Base-by-base conservation (phyloP, 2,113 vertebrate species). In the Chelonoidis abingdonii region DNA sequence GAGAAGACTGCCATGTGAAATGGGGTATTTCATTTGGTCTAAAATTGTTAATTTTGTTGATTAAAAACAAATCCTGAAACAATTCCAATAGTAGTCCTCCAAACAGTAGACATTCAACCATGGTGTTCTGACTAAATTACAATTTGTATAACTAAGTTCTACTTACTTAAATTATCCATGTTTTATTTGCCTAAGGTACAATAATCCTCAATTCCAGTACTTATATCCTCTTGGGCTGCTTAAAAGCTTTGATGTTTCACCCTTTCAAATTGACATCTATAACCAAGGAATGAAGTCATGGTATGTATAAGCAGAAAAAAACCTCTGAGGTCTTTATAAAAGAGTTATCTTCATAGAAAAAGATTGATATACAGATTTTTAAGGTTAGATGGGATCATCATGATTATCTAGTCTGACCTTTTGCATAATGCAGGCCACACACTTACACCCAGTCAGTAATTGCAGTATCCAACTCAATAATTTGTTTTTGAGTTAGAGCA, bases 331-430 rank as follows among this genome's bases (percentile, higher is more conserved):
- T 35, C 2, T 8, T 3, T 54, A 11, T 2, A 17, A 41, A n/a
- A 21, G 17, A 75, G 53, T 44, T 80, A 27, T 9, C 5, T 12
- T 38, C 13, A 24, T 0, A 16, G 87, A 47, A 13, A 41, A 83
- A 50, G 62, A 76, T 1, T 52, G 75, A 14, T 82, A 53, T 54
- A 54, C 5, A 50, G 44, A 80, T n/a, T 10, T 54, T n/a, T 69
- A 35, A 69, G 47, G 27, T 62, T 83, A 80, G 41, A 86, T 47
- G 59, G 16, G 3, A 62, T 16, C 3, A 2, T 27, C 22, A 19
- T 0, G 14, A 3, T 5, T 0, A 2, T 17, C 35, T 16, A 17
- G 21, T 1, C 31, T 22, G 62, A 38, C 49, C 35, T 24, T 69
- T 9, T 13, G 0, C 1, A 53, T 8, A 35, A 24, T 72, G 49